Conservation (phyloP, 2,888 invertebrate species). For the Cephalotes varians region DNA sequence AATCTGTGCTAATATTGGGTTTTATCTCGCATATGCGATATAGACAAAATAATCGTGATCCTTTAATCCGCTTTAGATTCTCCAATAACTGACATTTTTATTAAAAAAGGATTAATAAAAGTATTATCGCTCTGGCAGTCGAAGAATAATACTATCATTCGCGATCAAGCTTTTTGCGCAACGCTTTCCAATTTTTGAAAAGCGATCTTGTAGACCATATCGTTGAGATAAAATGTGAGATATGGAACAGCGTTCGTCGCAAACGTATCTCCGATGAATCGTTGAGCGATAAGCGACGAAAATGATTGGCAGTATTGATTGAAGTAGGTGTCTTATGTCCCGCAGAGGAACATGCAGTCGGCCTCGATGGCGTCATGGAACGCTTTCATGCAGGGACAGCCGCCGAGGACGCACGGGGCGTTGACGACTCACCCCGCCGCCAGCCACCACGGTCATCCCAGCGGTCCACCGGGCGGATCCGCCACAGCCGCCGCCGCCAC, state of each 20-base stretch:
- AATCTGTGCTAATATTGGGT: neutral
- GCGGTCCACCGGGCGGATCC: constrained; percentile 72
- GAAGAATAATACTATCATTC: neutral
- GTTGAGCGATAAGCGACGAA: constrained; percentile 32
- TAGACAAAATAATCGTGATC: neutral
- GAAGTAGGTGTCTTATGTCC: constrained; percentile 84
- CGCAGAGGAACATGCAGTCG: constrained; percentile 84
- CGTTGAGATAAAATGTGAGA: neutral
- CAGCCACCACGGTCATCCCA: constrained; percentile 81
- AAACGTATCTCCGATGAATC: neutral
- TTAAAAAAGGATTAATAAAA: neutral
- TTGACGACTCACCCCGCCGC: constrained; percentile 68
- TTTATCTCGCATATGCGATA: neutral
- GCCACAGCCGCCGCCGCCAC: constrained; percentile 51
- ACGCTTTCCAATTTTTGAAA: neutral
- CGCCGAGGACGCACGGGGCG: constrained; percentile 80
- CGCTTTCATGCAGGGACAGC: constrained; percentile 82
- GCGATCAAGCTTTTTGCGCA: neutral
- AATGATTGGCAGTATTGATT: constrained; percentile 82
- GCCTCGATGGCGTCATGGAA: constrained; percentile 83
- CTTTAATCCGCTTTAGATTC: neutral
- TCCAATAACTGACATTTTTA: neutral
- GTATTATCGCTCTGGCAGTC: neutral
- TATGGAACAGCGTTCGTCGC: neutral
- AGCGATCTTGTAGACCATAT: neutral